A percentile compares a stretch with the other conserved stretches of the same genome.
Evolutionary conservation across 2,888 invertebrate species (phyloP).

Genomic region (Eudasyphora cyanicolor): DNA sequence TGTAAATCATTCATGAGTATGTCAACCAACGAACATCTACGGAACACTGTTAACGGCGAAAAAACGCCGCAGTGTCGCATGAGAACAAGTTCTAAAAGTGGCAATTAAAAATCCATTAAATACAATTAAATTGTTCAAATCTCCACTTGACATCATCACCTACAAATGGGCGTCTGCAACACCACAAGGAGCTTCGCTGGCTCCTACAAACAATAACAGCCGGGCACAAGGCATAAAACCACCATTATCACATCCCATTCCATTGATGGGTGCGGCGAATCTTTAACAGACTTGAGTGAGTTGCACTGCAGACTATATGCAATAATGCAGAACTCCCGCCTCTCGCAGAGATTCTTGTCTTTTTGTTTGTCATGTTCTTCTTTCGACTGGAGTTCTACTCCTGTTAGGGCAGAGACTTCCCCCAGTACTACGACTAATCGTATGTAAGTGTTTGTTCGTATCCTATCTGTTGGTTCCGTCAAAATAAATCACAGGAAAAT

Average conservation of each 20-base stretch:
- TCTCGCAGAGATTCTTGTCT: background rate
- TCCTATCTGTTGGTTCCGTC: background rate
- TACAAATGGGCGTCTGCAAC: slow-evolving; percentile 43
- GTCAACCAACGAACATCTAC: no score
- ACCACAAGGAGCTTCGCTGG: no score
- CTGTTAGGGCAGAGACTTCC: background rate
- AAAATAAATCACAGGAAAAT: slow-evolving; percentile 64
- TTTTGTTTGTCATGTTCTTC: background rate
- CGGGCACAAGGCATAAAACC: background rate
- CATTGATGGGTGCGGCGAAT: no score
- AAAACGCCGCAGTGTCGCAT: background rate
- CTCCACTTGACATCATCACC: slow-evolving; percentile 63
- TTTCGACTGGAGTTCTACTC: background rate
- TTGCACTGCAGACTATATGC: background rate
- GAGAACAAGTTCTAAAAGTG: slow-evolving; percentile 41
- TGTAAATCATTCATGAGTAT: no score
- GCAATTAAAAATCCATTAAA: slow-evolving; percentile 65
- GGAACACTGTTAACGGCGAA: no score
- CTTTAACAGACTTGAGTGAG: no score
- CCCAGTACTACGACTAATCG: background rate
- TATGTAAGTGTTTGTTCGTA: background rate
- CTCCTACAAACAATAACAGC: no score
- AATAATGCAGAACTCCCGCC: background rate
- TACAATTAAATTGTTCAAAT: slow-evolving; percentile 64
- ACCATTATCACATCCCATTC: background rate